Conservation (phyloP, 2,113 vertebrate species). For the Lates calcarifer region DNA sequence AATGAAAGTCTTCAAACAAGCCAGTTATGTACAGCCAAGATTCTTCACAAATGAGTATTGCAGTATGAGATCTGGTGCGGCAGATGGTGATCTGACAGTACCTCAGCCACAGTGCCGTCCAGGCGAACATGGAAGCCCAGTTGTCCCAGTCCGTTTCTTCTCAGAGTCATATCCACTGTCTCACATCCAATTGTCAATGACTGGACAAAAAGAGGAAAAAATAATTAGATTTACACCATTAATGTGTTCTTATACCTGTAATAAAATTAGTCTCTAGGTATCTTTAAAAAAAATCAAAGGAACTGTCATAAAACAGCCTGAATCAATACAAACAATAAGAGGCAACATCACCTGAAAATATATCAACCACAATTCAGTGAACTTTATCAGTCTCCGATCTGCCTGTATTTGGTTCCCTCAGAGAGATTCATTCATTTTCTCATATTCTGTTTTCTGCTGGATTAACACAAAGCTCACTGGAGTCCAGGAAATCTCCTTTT, state of each 20-base stretch:
- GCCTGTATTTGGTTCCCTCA: slow-evolving; percentile 24
- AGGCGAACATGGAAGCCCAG: slow-evolving; percentile 96
- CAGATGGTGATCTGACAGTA: slow-evolving; percentile 45
- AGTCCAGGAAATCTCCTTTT: slow-evolving; percentile 50
- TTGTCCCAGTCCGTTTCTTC: slow-evolving; percentile 93
- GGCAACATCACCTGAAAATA: background rate
- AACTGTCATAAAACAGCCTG: background rate
- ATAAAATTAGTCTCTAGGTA: background rate
- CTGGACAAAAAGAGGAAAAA: slow-evolving; percentile 69
- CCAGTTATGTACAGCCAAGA: slow-evolving; percentile 6
- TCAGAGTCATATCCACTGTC: slow-evolving; percentile 93
- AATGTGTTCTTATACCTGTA: background rate
- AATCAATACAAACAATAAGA: background rate
- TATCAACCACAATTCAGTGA: background rate
- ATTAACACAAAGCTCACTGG: slow-evolving; percentile 52
- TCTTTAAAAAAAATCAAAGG: background rate
- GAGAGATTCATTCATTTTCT: slow-evolving; percentile 37
- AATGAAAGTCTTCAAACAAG: slow-evolving; percentile 3
- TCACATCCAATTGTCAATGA: slow-evolving; percentile 91
- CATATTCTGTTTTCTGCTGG: slow-evolving; percentile 39
- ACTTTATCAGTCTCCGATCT: background rate
- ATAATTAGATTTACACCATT: background rate
- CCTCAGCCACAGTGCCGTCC: slow-evolving; percentile 93
- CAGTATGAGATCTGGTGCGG: background rate
- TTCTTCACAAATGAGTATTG: background rate